A percentile compares a stretch with the other conserved stretches of the same genome.
phyloP scores from a whole-genome alignment of 1,140 invertebrate genomes.

The Drosophila miranda region DNA sequence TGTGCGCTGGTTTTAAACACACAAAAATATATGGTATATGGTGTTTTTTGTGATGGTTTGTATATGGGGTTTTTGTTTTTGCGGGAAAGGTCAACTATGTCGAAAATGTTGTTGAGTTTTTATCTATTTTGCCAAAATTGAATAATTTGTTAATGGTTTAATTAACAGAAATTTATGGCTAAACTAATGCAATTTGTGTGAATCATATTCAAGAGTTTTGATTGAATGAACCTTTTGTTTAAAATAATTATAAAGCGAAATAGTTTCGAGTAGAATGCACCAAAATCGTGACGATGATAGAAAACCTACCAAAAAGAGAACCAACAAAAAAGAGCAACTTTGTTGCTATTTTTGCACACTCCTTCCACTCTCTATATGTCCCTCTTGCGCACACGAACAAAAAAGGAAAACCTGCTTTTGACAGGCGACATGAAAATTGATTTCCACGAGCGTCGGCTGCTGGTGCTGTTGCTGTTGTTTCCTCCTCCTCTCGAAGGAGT shows the following conservation, averaged over 20 bases:
- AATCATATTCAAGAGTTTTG: not conserved
- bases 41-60: conserved; percentile 10
- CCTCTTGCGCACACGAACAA: conserved; percentile 16
- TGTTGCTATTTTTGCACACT: conserved; percentile 61
- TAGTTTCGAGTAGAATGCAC: conserved; percentile 44
- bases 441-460: conserved; percentile 48
- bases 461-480: conserved; percentile 13
- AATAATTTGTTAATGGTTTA: conserved; percentile 46
- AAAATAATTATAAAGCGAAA: conserved; percentile 67
- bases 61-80: conserved; percentile 30
- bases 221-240: not conserved
- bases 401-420: conserved; percentile 62
- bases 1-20: conserved; percentile 38
- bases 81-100: conserved; percentile 52
- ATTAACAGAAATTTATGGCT: conserved; percentile 45
- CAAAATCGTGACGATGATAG: not conserved
- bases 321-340: conserved; percentile 49
- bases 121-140: conserved; percentile 19
- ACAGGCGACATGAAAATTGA: conserved; percentile 73
- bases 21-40: conserved; percentile 25
- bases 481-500: not conserved
- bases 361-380: not conserved
- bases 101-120: conserved; percentile 6
- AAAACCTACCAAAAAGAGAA: not conserved
- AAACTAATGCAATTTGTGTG: conserved; percentile 37